These are phyloP conservation scores for Nannobrachium achirus DNA, from an alignment of 2,113 vertebrate species.

Conservation along the genomic window DNA sequence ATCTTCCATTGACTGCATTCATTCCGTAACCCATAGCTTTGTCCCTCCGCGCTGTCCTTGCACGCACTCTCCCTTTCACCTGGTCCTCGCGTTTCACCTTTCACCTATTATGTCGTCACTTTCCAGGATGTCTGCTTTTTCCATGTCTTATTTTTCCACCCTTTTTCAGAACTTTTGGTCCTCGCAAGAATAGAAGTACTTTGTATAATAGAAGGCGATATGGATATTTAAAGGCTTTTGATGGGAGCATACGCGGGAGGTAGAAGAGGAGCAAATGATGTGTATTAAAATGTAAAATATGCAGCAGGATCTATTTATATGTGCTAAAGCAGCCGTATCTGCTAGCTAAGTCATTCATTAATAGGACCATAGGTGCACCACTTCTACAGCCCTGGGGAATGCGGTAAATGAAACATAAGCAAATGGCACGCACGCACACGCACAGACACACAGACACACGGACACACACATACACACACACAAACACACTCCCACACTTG, in stretches of 20 bases:
- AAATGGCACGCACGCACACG: conserved; percentile 20
- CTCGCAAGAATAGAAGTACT: neutral
- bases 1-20: too few relatives aligned
- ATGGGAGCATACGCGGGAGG: conserved; percentile 3
- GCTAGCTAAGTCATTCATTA: conserved; percentile 71
- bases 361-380: conserved; percentile 44
- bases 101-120: too few relatives aligned
- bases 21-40: too few relatives aligned
- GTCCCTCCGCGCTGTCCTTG: too few relatives aligned
- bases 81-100: too few relatives aligned
- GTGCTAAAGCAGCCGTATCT: conserved; percentile 58
- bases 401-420: conserved; percentile 60
- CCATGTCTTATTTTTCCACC: too few relatives aligned
- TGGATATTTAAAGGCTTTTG: conserved; percentile 6
- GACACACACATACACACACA: neutral
- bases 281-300: conserved; percentile 48
- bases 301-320: conserved; percentile 57
- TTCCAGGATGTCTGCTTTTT: too few relatives aligned
- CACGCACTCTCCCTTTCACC: too few relatives aligned
- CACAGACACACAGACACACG: conserved; percentile 16
- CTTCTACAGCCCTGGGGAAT: conserved; percentile 54
- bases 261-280: conserved; percentile 36
- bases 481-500: neutral
- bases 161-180: too few relatives aligned
- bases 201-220: conserved; percentile 6